Evolutionary conservation across 92 coral and sea anemone species (phyloP).

Genomic region (Phenganax subtilis): DNA sequence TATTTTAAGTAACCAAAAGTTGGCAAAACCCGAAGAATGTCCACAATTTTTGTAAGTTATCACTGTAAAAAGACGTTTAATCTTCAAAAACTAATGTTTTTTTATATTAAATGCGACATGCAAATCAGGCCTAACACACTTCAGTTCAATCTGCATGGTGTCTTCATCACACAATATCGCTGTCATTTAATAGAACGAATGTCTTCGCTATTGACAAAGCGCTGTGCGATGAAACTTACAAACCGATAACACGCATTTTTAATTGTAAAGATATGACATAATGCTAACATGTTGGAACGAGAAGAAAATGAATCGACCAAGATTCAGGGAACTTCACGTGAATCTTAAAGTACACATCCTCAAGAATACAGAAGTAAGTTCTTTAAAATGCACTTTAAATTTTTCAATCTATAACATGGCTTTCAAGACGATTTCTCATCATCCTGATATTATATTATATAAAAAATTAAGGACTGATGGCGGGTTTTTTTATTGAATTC

Average conservation of each 20-base stretch:
- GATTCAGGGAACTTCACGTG: not conserved
- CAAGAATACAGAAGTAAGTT: not conserved
- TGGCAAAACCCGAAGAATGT: slow-evolving; percentile 27
- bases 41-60: slow-evolving; percentile 28
- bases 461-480: no score
- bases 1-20: slow-evolving; percentile 15
- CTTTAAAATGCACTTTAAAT: not conserved
- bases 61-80: no score
- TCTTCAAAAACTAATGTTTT: no score
- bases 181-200: no score
- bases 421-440: no score
- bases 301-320: slow-evolving; percentile 24
- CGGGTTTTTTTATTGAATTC: not conserved
- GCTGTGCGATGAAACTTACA: no score
- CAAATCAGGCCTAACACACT: no score
- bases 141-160: no score
- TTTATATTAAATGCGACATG: no score
- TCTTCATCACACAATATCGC: no score
- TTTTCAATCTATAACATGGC: not conserved
- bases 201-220: no score
- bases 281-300: slow-evolving; percentile 25
- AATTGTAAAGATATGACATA: slow-evolving; percentile 6
- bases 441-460: no score
- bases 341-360: not conserved
- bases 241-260: not conserved